Evolutionary conservation across 1,140 invertebrate species (phyloP).

Genomic region (Zaprionus capensis): DNA sequence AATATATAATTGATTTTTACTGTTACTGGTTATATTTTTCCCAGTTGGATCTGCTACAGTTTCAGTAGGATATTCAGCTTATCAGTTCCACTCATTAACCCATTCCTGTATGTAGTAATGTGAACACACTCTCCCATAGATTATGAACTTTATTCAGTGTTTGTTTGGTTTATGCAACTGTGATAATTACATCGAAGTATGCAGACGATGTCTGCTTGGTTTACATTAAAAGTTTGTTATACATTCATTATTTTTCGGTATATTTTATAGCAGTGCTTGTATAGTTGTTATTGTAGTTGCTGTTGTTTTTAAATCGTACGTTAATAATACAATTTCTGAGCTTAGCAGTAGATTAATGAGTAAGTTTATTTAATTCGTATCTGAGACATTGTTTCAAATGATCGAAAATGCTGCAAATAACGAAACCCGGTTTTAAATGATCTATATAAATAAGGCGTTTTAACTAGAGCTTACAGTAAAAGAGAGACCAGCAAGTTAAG

Average conservation of each 20-base stretch:
- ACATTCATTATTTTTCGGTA: slow-evolving; percentile 26
- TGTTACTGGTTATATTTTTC: no score
- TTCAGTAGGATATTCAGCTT: no score
- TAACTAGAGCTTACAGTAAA: slow-evolving; percentile 24
- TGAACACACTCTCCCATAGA: slow-evolving; percentile 4
- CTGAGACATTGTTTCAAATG: slow-evolving; percentile 18
- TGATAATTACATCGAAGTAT: slow-evolving; percentile 58
- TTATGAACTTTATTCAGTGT: slow-evolving; percentile 67
- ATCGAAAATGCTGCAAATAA: slow-evolving; percentile 25
- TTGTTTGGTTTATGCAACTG: slow-evolving; percentile 50
- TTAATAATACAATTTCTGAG: slow-evolving; percentile 19
- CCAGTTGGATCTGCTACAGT: no score
- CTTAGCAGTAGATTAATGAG: slow-evolving; percentile 25
- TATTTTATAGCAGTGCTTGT: slow-evolving; percentile 25
- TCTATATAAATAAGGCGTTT: slow-evolving; percentile 15
- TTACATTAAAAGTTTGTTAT: slow-evolving; percentile 55
- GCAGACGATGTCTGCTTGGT: slow-evolving; percentile 15
- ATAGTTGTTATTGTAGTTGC: slow-evolving; percentile 10
- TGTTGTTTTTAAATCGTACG: background rate
- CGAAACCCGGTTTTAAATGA: slow-evolving; percentile 20
- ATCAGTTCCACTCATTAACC: no score
- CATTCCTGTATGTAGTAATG: no score
- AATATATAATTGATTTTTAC: no score
- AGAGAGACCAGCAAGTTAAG: background rate
- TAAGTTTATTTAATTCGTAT: background rate